Base-by-base conservation (phyloP, 2,888 invertebrate genomes). In the Aphodius granarius region DNA sequence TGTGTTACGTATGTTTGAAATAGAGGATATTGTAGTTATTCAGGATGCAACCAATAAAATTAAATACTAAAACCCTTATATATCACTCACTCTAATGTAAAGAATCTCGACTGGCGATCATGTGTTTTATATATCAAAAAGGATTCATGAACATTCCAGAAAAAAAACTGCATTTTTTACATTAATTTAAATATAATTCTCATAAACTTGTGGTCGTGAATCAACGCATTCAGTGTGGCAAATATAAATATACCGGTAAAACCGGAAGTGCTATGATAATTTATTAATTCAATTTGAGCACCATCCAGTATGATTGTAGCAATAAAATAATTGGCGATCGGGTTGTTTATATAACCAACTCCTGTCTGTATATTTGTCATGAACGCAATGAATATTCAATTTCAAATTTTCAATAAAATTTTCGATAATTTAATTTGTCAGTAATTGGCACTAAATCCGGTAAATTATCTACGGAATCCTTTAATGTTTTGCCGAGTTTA, bases 331-430 rank as follows among this genome's bases (percentile, higher is more conserved):
- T 43, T 43, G 6, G 43, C 43, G 43, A 43, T 43, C 43, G 43
- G 43, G 13, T 43, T 13, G 43, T 43, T 43, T 43, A 43, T 43
- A 43, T 43, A 43, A 13, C 43, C 43, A 13, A 43, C n/a, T n/a
- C n/a, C n/a, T n/a, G n/a, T n/a, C n/a, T n/a, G n/a, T 43, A 68
- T 68, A 68, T 68, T 68, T 68, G 68, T 68, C 68, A 68, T 22
- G 21, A 19, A 21, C 20, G 19, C 19, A 68, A 68, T 68, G 68
- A 68, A 68, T 68, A 68, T 68, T 68, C 68, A 68, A 68, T 68
- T 68, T 19, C 68, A 21, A 19, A 68, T 68, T 68, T 68, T 68
- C 68, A 21, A n/a, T 19, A 21, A 19, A 68, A 68, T 68, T 68
- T 68, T 68, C 68, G 68, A 18, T 22, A 18, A 68, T 68, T 68